Evolutionary conservation across 1,140 invertebrate species (phyloP), one percentile per base, ranked within the genome.

Genomic region (Caenorhabditis tropicalis): DNA sequence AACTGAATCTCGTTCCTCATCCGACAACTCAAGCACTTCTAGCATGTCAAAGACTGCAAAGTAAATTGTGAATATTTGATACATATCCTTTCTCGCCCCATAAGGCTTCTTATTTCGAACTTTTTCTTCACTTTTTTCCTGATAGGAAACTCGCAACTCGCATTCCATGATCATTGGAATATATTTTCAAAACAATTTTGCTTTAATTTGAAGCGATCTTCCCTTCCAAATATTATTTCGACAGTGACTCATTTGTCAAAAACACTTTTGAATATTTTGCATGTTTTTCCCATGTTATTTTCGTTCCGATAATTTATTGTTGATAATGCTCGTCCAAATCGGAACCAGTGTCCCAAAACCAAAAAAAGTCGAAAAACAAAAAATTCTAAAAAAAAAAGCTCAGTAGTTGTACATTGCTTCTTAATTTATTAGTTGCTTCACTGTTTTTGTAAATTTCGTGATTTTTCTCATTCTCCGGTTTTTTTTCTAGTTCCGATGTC

Each of bases 201-300:
- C 65, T 74, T 74, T 74, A 74, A 74, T n/a, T 24, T 74, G 33
- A 31, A 74, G 65, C 65, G 65, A 74, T 74, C 65, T 74, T 65
- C 3, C 0, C 2, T 19, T 33, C 24, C 19, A 43, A 43, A 43
- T 43, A 6, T 36, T 36, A 36, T 65, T 36, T 65, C 36, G 58
- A 65, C 53, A 27, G 27, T 29, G 53, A 56, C 53, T 7, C 21
- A 27, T 27, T 27, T 5, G 27, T 56, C 27, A 7, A n/a, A 51
- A 51, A 27, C 9, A 24, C 24, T 27, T 9, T 56, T 56, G n/a
- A 51, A 51, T 51, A 51, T 51, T 51, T 58, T 29, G 7, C 24
- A 51, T 51, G 10, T n/a, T 51, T 5, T n/a, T n/a, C 21, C 49
- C 16, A 12, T 46, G 43, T 16, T 46, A 9, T 16, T 46, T 46